Evolutionary conservation across 2,888 invertebrate species (phyloP).

Genomic region (Poecilus cupreus): DNA sequence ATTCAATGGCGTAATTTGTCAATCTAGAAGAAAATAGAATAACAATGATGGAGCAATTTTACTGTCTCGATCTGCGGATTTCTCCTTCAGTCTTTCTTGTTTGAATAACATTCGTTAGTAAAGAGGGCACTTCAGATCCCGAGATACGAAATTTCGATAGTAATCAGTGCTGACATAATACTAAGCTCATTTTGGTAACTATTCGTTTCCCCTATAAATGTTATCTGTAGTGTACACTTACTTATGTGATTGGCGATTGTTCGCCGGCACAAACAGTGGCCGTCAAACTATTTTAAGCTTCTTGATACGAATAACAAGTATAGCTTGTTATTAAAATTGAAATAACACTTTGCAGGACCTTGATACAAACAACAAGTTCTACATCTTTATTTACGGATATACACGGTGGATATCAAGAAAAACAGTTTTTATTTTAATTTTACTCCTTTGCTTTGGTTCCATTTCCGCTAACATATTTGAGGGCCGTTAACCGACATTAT

Average conservation of each 20-base stretch:
- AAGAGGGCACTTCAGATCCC: constrained; percentile 40
- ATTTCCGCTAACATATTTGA: too few relatives aligned
- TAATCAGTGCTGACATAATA: constrained; percentile 40
- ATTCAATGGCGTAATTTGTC: constrained; percentile 33
- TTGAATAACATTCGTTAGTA: constrained; percentile 52
- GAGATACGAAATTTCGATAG: constrained; percentile 26
- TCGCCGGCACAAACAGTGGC: neutral
- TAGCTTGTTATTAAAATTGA: too few relatives aligned
- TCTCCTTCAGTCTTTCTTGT: constrained; percentile 27
- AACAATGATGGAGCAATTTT: constrained; percentile 45
- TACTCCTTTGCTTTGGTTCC: too few relatives aligned
- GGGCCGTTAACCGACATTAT: too few relatives aligned
- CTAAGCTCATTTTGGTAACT: constrained; percentile 2
- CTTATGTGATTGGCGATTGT: constrained; percentile 33
- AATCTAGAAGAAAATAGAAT: constrained; percentile 5
- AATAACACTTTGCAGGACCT: too few relatives aligned
- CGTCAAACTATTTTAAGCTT: neutral
- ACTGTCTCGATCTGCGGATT: constrained; percentile 23
- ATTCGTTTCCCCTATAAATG: constrained; percentile 27
- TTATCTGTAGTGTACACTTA: constrained; percentile 3
- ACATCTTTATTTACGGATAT: too few relatives aligned
- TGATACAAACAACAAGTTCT: too few relatives aligned
- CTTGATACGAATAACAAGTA: too few relatives aligned
- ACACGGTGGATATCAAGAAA: too few relatives aligned
- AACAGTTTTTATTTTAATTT: too few relatives aligned